Evolutionary conservation across 2,888 invertebrate genomes (phyloP).

Genomic region (Morpho helenor): DNA sequence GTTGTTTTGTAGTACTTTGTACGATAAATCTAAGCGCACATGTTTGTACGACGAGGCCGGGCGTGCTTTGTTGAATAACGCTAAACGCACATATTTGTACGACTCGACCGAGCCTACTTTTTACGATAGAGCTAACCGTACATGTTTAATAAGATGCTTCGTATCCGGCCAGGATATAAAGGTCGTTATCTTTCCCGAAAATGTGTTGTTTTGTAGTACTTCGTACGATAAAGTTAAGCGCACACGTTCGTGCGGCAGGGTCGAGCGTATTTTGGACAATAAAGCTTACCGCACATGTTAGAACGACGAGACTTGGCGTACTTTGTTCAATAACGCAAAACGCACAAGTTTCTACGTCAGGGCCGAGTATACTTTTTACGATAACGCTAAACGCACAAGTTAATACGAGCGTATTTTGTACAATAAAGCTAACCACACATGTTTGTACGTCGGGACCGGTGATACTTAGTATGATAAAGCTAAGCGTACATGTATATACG

Average conservation of each 20-base stretch:
- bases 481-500: too few species aligned
- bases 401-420: background rate
- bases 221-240: too few species aligned
- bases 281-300: slow-evolving; percentile 43
- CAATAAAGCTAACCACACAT: too few species aligned
- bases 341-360: too few species aligned
- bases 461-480: too few species aligned
- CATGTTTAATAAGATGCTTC: slow-evolving; percentile 89
- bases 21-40: too few species aligned
- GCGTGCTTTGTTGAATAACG: too few species aligned
- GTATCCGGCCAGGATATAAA: slow-evolving; percentile 96
- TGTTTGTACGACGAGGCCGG: too few species aligned
- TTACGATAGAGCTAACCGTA: too few species aligned
- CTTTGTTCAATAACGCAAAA: slow-evolving; percentile 45
- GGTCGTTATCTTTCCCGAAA: slow-evolving; percentile 92
- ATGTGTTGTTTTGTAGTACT: slow-evolving; percentile 85
- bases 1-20: slow-evolving; percentile 84
- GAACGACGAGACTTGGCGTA: slow-evolving; percentile 89
- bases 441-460: too few species aligned
- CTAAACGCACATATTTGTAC: too few species aligned
- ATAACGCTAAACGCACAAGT: slow-evolving; percentile 62
- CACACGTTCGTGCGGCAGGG: background rate
- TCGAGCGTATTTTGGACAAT: slow-evolving; percentile 3
- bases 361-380: background rate
- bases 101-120: too few species aligned